These are phyloP conservation scores for Drosophila kanapiae DNA, from an alignment of 1,140 invertebrate species.

Conservation along the genomic window DNA sequence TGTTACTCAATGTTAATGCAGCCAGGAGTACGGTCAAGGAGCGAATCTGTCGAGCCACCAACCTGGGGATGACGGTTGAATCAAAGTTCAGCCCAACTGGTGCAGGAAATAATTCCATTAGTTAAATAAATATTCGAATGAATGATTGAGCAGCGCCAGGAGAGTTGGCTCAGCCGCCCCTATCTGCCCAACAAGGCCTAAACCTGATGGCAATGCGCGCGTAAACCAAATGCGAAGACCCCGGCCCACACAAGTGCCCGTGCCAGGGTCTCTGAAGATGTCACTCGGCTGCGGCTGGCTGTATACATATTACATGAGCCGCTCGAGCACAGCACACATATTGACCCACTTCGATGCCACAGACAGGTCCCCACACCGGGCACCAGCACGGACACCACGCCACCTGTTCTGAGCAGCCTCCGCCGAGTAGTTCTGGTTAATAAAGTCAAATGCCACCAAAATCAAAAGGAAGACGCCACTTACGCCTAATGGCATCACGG, in stretches of 20 bases:
- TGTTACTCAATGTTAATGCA: slow-evolving; percentile 8
- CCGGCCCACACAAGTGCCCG: neutral
- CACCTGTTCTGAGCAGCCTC: slow-evolving; percentile 30
- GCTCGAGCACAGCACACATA: slow-evolving; percentile 39
- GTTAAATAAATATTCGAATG: slow-evolving; percentile 80
- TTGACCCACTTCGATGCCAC: slow-evolving; percentile 70
- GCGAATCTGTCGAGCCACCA: slow-evolving; percentile 33
- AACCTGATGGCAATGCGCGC: slow-evolving; percentile 47
- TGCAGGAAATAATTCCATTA: slow-evolving; percentile 78
- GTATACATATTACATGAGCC: slow-evolving; percentile 77
- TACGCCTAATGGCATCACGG: slow-evolving; percentile 76
- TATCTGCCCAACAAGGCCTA: slow-evolving; percentile 34
- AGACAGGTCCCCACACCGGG: slow-evolving; percentile 40
- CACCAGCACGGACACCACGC: neutral
- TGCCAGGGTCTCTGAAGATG: slow-evolving; percentile 60
- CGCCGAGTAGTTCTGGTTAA: slow-evolving; percentile 65
- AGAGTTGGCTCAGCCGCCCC: slow-evolving; percentile 6
- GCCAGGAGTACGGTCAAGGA: neutral
- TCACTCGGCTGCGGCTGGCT: slow-evolving; percentile 58
- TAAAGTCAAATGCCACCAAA: slow-evolving; percentile 82
- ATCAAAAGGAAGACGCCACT: slow-evolving; percentile 83
- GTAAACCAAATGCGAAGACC: slow-evolving; percentile 65
- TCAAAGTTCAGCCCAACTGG: neutral
- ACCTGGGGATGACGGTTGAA: slow-evolving; percentile 11
- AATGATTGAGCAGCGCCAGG: slow-evolving; percentile 71